A percentile compares a stretch with the other conserved stretches of the same genome.
These are phyloP conservation scores for Merluccius polli DNA, from an alignment of 2,797 vertebrate species.

Conservation along the genomic window DNA sequence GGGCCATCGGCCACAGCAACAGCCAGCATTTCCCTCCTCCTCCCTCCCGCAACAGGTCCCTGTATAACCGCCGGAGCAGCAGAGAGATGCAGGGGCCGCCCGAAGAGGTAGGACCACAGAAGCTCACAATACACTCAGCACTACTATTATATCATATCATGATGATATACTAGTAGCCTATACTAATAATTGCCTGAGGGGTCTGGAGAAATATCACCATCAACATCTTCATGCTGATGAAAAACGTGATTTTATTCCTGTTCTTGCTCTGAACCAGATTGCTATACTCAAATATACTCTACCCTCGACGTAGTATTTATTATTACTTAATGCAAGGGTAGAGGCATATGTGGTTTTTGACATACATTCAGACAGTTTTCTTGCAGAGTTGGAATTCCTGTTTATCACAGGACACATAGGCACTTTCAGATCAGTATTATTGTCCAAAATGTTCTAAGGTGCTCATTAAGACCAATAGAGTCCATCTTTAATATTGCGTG, in stretches of 20 bases:
- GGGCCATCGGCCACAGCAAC: conserved; percentile 38
- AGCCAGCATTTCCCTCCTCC: conserved; percentile 40
- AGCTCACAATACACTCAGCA: neutral
- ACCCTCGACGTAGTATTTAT: no score
- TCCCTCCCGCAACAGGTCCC: conserved; percentile 3
- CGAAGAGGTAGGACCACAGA: conserved; percentile 39
- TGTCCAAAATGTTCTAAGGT: neutral
- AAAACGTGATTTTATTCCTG: no score
- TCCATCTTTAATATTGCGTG: neutral
- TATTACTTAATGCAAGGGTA: neutral
- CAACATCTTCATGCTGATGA: no score
- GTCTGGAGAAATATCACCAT: no score
- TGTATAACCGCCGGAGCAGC: conserved; percentile 32
- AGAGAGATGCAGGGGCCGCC: conserved; percentile 13
- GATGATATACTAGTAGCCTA: neutral
- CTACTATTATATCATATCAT: neutral
- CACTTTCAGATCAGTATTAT: neutral
- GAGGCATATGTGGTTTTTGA: neutral
- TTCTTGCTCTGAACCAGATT: no score
- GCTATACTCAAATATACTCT: no score
- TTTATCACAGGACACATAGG: no score
- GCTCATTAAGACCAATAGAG: neutral
- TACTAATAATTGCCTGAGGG: neutral
- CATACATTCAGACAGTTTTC: neutral
- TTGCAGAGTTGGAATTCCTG: no score